Evolutionary conservation across 1,140 invertebrate genomes (phyloP).

Genomic region (Vanessa atalanta): DNA sequence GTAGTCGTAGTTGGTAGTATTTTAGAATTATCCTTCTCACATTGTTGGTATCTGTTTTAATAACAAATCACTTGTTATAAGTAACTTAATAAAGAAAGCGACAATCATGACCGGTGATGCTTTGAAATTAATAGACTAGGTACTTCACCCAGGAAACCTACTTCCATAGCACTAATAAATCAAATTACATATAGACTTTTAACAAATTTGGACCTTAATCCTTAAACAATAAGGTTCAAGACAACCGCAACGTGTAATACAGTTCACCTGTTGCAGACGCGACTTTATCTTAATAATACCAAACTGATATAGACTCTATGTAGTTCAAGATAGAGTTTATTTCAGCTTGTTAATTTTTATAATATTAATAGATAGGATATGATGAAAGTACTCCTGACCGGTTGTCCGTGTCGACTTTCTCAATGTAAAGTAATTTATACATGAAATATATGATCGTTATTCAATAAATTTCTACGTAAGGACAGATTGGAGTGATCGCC

Average conservation of each 20-base stretch:
- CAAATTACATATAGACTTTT: conserved; percentile 11
- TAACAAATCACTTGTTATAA: background rate
- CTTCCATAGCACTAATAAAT: conserved; percentile 19
- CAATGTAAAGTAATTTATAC: conserved; percentile 23
- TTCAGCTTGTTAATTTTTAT: background rate
- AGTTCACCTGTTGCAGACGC: conserved; percentile 17
- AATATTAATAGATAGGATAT: conserved; percentile 20
- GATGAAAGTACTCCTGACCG: conserved; percentile 29
- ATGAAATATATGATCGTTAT: conserved; percentile 19
- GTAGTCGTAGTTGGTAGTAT: background rate
- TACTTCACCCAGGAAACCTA: conserved; percentile 25
- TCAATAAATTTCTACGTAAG: conserved; percentile 6
- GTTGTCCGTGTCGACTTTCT: conserved; percentile 28
- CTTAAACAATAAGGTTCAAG: background rate
- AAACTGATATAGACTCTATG: conserved; percentile 7
- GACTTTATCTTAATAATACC: background rate
- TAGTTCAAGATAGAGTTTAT: background rate
- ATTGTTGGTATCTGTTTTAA: background rate
- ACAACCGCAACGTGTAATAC: conserved; percentile 3
- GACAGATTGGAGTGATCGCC: background rate
- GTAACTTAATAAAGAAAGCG: conserved; percentile 6
- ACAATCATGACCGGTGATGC: background rate
- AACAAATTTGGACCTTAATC: background rate
- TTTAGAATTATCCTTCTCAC: background rate
- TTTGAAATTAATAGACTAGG: conserved; percentile 25